phyloP scores from a whole-genome alignment of 2,797 vertebrate species.

The Sarcophilus harrisii region DNA sequence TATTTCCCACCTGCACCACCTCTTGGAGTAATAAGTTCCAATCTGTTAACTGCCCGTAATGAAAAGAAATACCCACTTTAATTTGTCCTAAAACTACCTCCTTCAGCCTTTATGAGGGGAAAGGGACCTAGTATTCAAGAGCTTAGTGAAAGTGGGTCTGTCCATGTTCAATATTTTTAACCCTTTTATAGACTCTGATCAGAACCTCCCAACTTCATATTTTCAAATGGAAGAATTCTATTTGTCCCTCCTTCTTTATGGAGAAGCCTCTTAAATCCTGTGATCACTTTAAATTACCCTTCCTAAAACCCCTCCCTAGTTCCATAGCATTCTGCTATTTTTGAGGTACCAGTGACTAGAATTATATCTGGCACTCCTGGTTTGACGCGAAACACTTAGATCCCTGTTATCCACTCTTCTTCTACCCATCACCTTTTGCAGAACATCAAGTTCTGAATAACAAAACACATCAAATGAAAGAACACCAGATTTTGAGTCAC shows the following conservation, averaged over 20 bases:
- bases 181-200: background rate
- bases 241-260: background rate
- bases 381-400: background rate
- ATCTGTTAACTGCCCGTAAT: conserved; percentile 69
- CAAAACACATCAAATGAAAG: background rate
- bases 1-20: conserved; percentile 65
- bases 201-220: background rate
- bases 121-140: conserved; percentile 18
- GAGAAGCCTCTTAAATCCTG: background rate
- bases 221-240: background rate
- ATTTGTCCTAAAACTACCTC: conserved; percentile 64
- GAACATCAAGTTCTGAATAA: background rate
- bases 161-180: background rate
- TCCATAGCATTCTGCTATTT: background rate
- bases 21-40: conserved; percentile 37
- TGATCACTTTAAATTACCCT: background rate
- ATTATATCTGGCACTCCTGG: background rate
- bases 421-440: background rate
- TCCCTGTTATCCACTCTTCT: conserved; percentile 30
- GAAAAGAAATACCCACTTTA: conserved; percentile 75
- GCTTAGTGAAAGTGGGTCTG: background rate
- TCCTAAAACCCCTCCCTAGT: background rate
- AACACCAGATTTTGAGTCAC: background rate
- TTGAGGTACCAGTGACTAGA: background rate
- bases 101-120: conserved; percentile 31